phyloP scores from a whole-genome alignment of 2,888 invertebrate genomes.

The Cyclophora albipunctata region DNA sequence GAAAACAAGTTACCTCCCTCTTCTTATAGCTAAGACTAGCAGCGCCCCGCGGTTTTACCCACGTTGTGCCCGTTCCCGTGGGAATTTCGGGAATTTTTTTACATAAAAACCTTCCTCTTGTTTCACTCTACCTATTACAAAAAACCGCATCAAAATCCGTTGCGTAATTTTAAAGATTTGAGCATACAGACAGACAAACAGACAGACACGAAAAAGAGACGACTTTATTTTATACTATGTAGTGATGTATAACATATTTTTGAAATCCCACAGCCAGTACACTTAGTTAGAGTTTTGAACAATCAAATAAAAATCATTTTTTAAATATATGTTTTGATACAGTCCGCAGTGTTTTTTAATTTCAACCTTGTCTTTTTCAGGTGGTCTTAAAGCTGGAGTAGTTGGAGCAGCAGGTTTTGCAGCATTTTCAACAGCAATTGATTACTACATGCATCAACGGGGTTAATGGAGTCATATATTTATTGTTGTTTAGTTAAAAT shows the following conservation, averaged over 20 bases:
- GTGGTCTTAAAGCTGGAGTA: conserved; percentile 94
- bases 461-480: conserved; percentile 17
- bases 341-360: too few species aligned
- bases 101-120: too few species aligned
- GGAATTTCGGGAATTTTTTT: too few species aligned
- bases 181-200: too few species aligned
- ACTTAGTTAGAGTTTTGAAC: neutral
- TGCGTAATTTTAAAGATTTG: too few species aligned
- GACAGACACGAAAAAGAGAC: too few species aligned
- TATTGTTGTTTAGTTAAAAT: conserved; percentile 1
- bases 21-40: too few species aligned
- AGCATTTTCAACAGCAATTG: conserved; percentile 96
- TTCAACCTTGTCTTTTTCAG: conserved; percentile 66
- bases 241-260: neutral
- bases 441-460: conserved; percentile 90
- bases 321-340: neutral
- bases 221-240: too few species aligned
- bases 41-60: too few species aligned
- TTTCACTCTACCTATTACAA: too few species aligned
- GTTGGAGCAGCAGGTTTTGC: conserved; percentile 98
- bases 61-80: too few species aligned
- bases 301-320: neutral
- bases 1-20: neutral
- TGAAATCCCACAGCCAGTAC: neutral
- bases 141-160: too few species aligned